Evolutionary conservation across 2,888 invertebrate genomes (phyloP).

Genomic region (Lampropteryx suffumata): DNA sequence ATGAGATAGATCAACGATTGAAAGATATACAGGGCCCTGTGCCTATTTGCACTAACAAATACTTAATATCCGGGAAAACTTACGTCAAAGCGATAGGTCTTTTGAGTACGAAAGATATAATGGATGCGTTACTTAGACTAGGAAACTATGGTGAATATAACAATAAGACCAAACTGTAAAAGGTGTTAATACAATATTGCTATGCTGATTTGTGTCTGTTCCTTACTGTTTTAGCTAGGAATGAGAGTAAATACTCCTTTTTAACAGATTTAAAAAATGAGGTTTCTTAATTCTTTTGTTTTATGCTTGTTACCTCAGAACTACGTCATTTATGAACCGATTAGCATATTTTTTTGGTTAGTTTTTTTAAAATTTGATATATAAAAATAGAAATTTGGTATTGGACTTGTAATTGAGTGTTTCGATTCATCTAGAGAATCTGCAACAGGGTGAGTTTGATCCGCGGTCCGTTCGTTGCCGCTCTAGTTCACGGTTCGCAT

Average conservation of each 20-base stretch:
- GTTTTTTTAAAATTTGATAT: no score
- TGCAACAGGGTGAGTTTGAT: no score
- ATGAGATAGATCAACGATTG: not conserved
- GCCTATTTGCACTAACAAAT: not conserved
- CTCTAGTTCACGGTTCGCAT: no score
- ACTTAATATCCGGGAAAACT: not conserved
- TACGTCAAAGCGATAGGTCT: not conserved
- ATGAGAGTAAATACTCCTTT: not conserved
- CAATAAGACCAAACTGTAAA: constrained; percentile 14
- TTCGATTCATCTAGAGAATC: no score
- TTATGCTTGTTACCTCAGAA: no score
- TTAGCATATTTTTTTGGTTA: no score
- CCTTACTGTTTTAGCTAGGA: not conserved
- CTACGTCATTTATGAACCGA: no score
- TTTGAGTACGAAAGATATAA: not conserved
- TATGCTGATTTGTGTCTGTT: not conserved
- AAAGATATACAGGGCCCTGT: not conserved
- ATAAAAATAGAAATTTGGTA: no score
- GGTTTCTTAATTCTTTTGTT: no score
- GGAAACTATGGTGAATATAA: not conserved
- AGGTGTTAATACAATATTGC: constrained; percentile 9
- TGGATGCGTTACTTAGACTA: not conserved
- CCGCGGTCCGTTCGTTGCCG: no score
- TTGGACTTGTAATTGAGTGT: no score
- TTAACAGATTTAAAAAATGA: not conserved